Base-by-base conservation (phyloP, 2,797 vertebrate species). In the Notoglanidium macrostoma region DNA sequence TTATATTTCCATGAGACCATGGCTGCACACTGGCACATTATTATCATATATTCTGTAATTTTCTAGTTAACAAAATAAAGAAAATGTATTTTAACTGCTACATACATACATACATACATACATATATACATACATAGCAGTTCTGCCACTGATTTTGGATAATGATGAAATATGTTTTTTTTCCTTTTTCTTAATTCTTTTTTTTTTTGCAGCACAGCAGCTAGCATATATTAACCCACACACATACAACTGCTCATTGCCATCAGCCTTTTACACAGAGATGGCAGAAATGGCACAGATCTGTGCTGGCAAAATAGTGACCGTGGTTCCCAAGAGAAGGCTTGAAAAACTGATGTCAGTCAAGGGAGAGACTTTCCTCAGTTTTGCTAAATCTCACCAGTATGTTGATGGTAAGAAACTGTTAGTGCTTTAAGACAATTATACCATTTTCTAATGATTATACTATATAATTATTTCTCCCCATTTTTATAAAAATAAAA, bases 211-310 rank as follows among this genome's bases (percentile, higher is more conserved):
- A 99, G 98, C 94, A 35, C 93, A 95, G 80, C 98, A 99, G 92
- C 91, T 99, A 92, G 91, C 92, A 57, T 96, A 94, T 92, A 92
- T 96, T 87, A 96, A 96, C 89, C 98, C 98, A 79, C 96, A 95
- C 51, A 83, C 97, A 91, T 99, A 98, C 80, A 98, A 96, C 92
- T 99, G 97, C 90, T 98, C 96, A 23, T 93, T 98, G 29, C 97
- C 98, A 1, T 76, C 79, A 32, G 74, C 80, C 0, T 98, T 97
- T 91, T 89, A 85, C 32, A 88, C 85, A 35, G 94, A 97, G 51
- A 93, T 99, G 81, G 57, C 94, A 51, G 93, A 92, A 86, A 88
- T 98, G 90, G 92, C 93, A 65, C 93, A 94, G 88, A 92, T 98
- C 61, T 98, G 98, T 68, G 51, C 91, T 0, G 94, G 93, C n/a